Evolutionary conservation across 2,888 invertebrate species (phyloP).

Genomic region (Balanococcus diminutus): DNA sequence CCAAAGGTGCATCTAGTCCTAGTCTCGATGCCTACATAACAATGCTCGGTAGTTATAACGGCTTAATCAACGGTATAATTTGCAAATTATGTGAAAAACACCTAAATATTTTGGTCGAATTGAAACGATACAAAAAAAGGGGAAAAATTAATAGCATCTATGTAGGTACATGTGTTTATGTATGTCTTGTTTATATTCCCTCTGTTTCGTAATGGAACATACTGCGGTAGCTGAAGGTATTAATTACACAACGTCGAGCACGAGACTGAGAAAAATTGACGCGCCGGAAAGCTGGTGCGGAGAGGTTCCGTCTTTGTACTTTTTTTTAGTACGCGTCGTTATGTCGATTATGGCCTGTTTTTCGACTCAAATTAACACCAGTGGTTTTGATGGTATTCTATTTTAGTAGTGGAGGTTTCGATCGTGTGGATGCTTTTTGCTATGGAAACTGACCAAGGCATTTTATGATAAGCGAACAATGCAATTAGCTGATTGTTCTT

Average conservation of each 20-base stretch:
- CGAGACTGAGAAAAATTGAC: neutral
- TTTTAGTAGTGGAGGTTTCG: neutral
- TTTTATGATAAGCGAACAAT: neutral
- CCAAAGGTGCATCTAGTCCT: no score
- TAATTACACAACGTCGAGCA: neutral
- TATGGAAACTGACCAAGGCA: neutral
- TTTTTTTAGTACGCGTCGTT: neutral
- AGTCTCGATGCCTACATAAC: neutral
- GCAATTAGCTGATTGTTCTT: no score
- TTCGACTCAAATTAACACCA: neutral
- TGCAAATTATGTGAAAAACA: neutral
- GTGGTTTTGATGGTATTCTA: neutral
- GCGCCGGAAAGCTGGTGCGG: neutral
- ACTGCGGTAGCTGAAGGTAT: neutral
- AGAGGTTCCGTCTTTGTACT: neutral
- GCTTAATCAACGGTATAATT: neutral
- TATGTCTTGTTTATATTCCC: neutral
- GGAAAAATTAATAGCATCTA: neutral
- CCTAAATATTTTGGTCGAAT: neutral
- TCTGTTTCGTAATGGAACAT: neutral
- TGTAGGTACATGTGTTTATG: neutral
- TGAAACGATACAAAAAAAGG: neutral
- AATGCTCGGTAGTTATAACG: neutral
- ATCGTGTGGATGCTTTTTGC: neutral
- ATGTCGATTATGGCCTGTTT: neutral